These are phyloP conservation scores for Apogon talboti DNA, from an alignment of 2,797 vertebrate species.

Conservation along the genomic window DNA sequence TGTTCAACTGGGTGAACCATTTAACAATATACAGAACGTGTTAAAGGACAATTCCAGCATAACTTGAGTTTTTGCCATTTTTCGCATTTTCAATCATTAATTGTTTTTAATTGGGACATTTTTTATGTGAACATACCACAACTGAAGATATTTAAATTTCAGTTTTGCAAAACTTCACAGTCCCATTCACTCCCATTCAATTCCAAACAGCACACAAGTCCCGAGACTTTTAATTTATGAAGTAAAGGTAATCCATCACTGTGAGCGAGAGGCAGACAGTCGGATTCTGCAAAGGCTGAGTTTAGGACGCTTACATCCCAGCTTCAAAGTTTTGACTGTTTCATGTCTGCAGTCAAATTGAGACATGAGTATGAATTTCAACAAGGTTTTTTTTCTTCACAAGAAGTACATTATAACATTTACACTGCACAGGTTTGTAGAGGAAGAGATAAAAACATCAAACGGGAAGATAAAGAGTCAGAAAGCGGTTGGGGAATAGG, in stretches of 20 bases:
- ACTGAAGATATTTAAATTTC: slow-evolving; percentile 46
- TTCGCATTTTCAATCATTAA: neutral
- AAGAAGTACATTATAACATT: neutral
- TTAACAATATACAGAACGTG: neutral
- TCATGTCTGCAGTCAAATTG: neutral
- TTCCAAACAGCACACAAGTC: slow-evolving; percentile 55
- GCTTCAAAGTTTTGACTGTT: neutral
- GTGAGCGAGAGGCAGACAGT: slow-evolving; percentile 13
- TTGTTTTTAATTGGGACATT: slow-evolving; percentile 11
- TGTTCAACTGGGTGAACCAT: neutral
- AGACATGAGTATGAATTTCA: slow-evolving; percentile 1
- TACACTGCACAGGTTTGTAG: too few species aligned
- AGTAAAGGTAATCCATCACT: neutral
- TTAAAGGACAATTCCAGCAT: slow-evolving; percentile 10
- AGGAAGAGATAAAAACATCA: neutral
- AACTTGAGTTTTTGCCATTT: slow-evolving; percentile 25
- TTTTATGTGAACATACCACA: slow-evolving; percentile 36
- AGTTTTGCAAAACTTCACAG: slow-evolving; percentile 42
- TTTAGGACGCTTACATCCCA: neutral
- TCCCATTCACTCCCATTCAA: slow-evolving; percentile 64
- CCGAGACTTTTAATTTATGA: slow-evolving; percentile 25
- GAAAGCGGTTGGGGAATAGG: neutral
- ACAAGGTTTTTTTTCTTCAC: slow-evolving; percentile 2
- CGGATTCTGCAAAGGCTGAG: neutral
- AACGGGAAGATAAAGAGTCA: neutral